Conservation (phyloP, 2,888 invertebrate genomes). For the Rhagonycha lutea region DNA sequence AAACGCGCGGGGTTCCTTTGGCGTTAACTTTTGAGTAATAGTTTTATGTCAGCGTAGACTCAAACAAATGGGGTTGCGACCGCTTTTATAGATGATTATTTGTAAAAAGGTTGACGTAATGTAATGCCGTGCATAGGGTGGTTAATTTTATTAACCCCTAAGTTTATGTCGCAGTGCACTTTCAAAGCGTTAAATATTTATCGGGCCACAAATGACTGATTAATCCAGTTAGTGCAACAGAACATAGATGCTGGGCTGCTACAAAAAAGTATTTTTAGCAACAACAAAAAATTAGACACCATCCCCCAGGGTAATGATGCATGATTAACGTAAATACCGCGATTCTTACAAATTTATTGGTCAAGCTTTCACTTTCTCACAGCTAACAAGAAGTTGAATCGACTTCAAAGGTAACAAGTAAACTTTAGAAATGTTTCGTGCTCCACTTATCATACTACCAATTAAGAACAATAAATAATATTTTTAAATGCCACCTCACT, state of each 20-base stretch:
- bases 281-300: not conserved
- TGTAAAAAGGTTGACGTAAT: slow-evolving; percentile 13
- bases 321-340: not conserved
- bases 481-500: not conserved
- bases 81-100: slow-evolving; percentile 11
- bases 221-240: not conserved
- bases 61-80: slow-evolving; percentile 11
- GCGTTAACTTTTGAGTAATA: not conserved
- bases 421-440: slow-evolving; percentile 2
- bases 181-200: not conserved
- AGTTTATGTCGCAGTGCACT: not conserved
- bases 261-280: not conserved
- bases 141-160: not conserved
- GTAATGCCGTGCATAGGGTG: not conserved
- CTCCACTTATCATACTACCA: not conserved
- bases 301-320: not conserved
- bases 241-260: not conserved
- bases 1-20: not conserved
- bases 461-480: not conserved
- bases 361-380: slow-evolving; percentile 3
- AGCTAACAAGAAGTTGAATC: not conserved
- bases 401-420: not conserved
- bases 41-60: not conserved
- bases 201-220: not conserved
- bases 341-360: not conserved